These are phyloP conservation scores for Marcusenius ussheri DNA, from an alignment of 2,113 vertebrate genomes.

Conservation along the genomic window DNA sequence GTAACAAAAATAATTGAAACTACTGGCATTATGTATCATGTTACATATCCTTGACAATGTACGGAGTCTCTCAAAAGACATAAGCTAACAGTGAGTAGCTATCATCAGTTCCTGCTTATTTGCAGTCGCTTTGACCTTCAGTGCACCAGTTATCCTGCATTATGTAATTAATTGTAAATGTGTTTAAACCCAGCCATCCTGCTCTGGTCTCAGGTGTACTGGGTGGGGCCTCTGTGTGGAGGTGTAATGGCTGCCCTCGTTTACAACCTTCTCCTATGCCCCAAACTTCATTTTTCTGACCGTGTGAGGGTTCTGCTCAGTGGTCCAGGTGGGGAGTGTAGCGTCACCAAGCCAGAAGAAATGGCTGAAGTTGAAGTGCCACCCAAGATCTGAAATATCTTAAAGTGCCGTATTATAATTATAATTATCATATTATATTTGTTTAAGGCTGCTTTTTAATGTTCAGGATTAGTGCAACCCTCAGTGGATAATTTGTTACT, in stretches of 20 bases:
- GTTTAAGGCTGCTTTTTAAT: not conserved
- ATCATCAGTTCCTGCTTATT: not conserved
- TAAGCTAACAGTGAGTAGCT: not conserved
- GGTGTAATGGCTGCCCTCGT: slow-evolving; percentile 50
- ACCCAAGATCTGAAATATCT: not conserved
- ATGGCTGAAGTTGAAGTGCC: not conserved
- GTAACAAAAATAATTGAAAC: not conserved
- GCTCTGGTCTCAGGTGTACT: slow-evolving; percentile 42
- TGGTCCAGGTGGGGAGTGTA: not conserved
- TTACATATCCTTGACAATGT: not conserved
- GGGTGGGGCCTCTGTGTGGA: slow-evolving; percentile 44
- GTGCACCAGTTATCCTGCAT: not conserved
- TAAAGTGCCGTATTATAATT: not conserved
- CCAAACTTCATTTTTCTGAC: slow-evolving; percentile 53
- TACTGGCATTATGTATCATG: not conserved
- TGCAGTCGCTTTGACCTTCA: not conserved
- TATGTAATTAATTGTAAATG: not conserved
- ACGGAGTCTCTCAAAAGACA: not conserved
- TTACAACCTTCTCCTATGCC: slow-evolving; percentile 71
- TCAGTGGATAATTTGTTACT: not conserved
- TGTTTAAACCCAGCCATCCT: not conserved
- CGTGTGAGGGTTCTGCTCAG: slow-evolving; percentile 56
- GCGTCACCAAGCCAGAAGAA: not conserved
- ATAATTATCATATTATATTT: no score
- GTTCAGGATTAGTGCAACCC: not conserved